Evolutionary conservation across 2,113 vertebrate genomes (phyloP).

Genomic region (Cyphomyrus discorhynchus): DNA sequence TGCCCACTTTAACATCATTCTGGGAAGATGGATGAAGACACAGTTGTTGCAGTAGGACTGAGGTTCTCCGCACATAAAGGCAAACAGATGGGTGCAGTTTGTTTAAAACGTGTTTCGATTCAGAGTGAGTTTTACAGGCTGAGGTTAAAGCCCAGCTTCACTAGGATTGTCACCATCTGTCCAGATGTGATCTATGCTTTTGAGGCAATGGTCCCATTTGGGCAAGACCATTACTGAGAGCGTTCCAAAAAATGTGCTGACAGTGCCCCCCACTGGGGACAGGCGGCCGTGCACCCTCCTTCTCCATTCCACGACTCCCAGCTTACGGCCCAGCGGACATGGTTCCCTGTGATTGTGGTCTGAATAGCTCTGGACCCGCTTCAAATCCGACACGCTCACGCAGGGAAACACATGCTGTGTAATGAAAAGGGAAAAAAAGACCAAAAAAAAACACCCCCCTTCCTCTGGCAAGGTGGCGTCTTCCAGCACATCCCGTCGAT

Average conservation of each 20-base stretch:
- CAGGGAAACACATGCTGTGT: background rate
- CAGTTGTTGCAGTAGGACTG: background rate
- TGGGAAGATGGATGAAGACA: background rate
- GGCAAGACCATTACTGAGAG: background rate
- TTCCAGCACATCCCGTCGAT: background rate
- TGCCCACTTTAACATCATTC: background rate
- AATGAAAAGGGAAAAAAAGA: background rate
- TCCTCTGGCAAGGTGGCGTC: background rate
- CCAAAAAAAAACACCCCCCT: background rate
- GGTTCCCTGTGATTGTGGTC: background rate
- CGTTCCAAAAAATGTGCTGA: constrained; percentile 7
- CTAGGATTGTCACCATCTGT: background rate
- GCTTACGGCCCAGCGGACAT: background rate
- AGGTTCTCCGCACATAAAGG: background rate
- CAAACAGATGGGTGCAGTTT: background rate
- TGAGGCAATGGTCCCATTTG: background rate
- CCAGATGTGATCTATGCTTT: background rate
- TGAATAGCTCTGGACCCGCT: background rate
- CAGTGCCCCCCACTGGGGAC: constrained; percentile 42
- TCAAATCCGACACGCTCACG: background rate
- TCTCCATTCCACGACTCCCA: background rate
- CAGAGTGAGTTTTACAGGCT: background rate
- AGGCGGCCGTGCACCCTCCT: constrained; percentile 15
- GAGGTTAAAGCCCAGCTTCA: background rate
- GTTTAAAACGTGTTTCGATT: background rate